These are phyloP conservation scores for Oligia strigilis DNA, from an alignment of 2,888 invertebrate genomes.

Conservation along the genomic window DNA sequence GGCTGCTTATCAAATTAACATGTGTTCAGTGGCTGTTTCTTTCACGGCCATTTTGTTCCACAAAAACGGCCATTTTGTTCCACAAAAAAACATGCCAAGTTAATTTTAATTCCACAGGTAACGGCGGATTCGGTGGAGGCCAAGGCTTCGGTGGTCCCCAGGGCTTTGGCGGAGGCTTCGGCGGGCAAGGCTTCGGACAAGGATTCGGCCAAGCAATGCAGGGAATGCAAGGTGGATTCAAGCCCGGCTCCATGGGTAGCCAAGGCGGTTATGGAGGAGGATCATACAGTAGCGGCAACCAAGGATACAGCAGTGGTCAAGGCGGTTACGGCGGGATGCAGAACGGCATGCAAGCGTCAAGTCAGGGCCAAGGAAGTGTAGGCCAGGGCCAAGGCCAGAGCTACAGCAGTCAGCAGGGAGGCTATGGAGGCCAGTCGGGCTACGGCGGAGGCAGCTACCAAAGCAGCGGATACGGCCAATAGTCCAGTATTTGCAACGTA, in stretches of 20 bases:
- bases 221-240: conserved; percentile 47
- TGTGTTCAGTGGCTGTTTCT: background rate
- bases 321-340: conserved; percentile 50
- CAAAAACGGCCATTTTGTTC: background rate
- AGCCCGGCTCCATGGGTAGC: conserved; percentile 40
- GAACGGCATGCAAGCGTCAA: conserved; percentile 57
- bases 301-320: conserved; percentile 42
- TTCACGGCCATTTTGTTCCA: background rate
- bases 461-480: conserved; percentile 60
- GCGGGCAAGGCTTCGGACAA: conserved; percentile 49
- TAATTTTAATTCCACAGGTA: conserved; percentile 32
- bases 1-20: background rate
- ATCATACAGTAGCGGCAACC: conserved; percentile 42
- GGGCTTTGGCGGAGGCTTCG: conserved; percentile 56
- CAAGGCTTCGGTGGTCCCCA: conserved; percentile 55
- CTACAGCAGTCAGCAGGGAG: conserved; percentile 58
- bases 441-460: conserved; percentile 56
- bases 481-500: conserved; percentile 51
- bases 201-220: conserved; percentile 58
- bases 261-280: conserved; percentile 58
- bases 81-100: background rate
- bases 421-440: conserved; percentile 49
- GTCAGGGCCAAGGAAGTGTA: conserved; percentile 23
- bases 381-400: conserved; percentile 41
- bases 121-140: conserved; percentile 57